Percentiles rank a stretch among this genome's conserved stretches.
phyloP scores from a whole-genome alignment of 2,888 invertebrate species.

The Tanytarsus gracilentus region DNA sequence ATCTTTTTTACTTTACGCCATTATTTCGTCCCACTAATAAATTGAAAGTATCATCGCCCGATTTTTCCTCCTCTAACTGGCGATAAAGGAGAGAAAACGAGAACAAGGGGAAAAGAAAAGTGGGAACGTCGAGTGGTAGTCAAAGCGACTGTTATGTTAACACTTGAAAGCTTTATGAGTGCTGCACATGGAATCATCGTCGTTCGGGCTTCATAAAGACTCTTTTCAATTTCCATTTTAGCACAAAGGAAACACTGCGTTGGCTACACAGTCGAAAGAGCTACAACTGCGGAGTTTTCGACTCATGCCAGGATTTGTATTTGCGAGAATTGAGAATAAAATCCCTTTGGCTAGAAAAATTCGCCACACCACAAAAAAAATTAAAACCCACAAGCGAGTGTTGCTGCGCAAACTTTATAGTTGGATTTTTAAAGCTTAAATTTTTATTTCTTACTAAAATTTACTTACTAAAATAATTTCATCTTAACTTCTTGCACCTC shows the following conservation, averaged over 20 bases:
- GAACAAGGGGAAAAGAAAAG: background rate
- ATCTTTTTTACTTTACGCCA: slow-evolving; percentile 17
- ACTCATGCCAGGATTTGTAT: too few relatives aligned
- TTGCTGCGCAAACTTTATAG: too few relatives aligned
- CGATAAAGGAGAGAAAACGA: background rate
- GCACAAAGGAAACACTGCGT: too few relatives aligned
- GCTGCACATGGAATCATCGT: background rate
- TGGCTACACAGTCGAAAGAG: background rate
- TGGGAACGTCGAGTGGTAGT: background rate
- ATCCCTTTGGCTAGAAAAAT: too few relatives aligned
- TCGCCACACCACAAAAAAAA: too few relatives aligned
- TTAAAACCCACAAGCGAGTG: too few relatives aligned
- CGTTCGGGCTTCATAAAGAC: background rate
- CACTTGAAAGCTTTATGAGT: slow-evolving; percentile 8
- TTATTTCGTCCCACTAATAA: slow-evolving; percentile 15
- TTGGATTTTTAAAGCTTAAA: too few relatives aligned
- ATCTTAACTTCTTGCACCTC: too few relatives aligned
- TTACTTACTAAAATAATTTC: too few relatives aligned
- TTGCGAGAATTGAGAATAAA: too few relatives aligned
- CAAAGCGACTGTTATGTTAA: slow-evolving; percentile 6
- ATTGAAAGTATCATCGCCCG: slow-evolving; percentile 24
- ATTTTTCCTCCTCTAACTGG: background rate
- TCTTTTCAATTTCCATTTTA: slow-evolving; percentile 8
- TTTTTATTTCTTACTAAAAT: too few relatives aligned
- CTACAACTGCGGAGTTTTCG: too few relatives aligned